Evolutionary conservation across 1,140 invertebrate species (phyloP).

Genomic region (Calephelis virginiensis): DNA sequence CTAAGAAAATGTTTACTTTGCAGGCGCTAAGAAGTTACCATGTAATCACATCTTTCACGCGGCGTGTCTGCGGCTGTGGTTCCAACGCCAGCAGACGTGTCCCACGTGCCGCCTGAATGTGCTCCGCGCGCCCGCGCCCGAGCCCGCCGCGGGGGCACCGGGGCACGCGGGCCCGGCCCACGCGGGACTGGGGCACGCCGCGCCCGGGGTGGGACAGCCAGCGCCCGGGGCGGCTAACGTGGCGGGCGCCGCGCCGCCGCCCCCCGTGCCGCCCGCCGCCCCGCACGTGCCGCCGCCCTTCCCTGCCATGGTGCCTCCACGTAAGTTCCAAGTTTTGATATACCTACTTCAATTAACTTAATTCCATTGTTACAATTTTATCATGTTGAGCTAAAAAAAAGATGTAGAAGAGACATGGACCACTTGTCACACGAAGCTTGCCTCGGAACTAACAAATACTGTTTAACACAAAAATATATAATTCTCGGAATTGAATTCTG

Average conservation of each 20-base stretch:
- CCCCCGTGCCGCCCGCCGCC: conserved; percentile 79
- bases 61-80: conserved; percentile 98
- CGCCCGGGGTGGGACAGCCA: conserved; percentile 98
- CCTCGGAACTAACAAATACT: too few relatives aligned
- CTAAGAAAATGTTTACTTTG: conserved; percentile 17
- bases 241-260: conserved; percentile 82
- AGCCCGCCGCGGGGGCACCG: conserved; percentile 46
- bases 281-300: conserved; percentile 82
- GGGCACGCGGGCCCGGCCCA: conserved; percentile 43
- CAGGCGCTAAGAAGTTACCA: conserved; percentile 96
- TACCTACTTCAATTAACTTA: background rate
- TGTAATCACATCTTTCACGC: conserved; percentile 99
- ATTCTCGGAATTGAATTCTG: too few relatives aligned
- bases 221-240: conserved; percentile 26
- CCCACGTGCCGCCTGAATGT: conserved; percentile 99
- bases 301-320: conserved; percentile 69
- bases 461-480: too few relatives aligned
- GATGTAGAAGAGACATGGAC: too few relatives aligned
- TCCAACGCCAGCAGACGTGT: conserved; percentile 99
- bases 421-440: too few relatives aligned
- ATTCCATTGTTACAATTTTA: background rate
- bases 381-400: too few relatives aligned
- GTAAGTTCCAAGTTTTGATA: conserved; percentile 30
- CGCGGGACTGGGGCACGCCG: conserved; percentile 84
- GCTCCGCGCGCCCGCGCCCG: conserved; percentile 82